Evolutionary conservation across 2,113 vertebrate genomes (phyloP).

Genomic region (Campylorhamphus procurvoides): DNA sequence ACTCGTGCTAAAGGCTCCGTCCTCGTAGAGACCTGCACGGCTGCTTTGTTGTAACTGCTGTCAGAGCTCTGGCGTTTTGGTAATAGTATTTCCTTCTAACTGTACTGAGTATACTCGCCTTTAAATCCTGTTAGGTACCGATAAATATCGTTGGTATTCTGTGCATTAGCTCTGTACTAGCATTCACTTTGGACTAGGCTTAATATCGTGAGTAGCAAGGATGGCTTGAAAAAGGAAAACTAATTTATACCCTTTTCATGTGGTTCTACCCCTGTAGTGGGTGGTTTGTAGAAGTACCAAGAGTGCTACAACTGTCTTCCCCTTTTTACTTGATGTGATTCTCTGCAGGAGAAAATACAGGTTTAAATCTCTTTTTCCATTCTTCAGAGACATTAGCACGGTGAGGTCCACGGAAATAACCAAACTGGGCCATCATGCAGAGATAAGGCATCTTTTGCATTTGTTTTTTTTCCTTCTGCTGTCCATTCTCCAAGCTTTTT

Average conservation of each 20-base stretch:
- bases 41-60: slow-evolving; percentile 41
- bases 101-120: slow-evolving; percentile 23
- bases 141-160: slow-evolving; percentile 6
- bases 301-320: neutral
- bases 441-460: neutral
- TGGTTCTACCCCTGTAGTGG: neutral
- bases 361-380: neutral
- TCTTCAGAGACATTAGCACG: neutral
- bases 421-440: neutral
- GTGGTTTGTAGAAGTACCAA: neutral
- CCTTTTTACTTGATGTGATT: neutral
- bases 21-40: slow-evolving; percentile 3
- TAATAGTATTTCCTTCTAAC: neutral
- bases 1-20: slow-evolving; percentile 11
- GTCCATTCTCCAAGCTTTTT: neutral
- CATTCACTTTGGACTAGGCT: slow-evolving; percentile 14
- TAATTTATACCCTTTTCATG: slow-evolving; percentile 21
- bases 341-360: neutral
- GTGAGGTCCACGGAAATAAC: neutral
- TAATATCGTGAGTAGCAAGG: slow-evolving; percentile 3
- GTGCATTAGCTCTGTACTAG: slow-evolving; percentile 42
- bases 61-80: slow-evolving; percentile 18
- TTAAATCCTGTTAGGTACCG: slow-evolving; percentile 13
- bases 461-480: neutral
- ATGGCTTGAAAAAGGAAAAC: slow-evolving; percentile 50